Evolutionary conservation across 2,797 vertebrate genomes (phyloP).

Genomic region (Cirrhinus molitorella): DNA sequence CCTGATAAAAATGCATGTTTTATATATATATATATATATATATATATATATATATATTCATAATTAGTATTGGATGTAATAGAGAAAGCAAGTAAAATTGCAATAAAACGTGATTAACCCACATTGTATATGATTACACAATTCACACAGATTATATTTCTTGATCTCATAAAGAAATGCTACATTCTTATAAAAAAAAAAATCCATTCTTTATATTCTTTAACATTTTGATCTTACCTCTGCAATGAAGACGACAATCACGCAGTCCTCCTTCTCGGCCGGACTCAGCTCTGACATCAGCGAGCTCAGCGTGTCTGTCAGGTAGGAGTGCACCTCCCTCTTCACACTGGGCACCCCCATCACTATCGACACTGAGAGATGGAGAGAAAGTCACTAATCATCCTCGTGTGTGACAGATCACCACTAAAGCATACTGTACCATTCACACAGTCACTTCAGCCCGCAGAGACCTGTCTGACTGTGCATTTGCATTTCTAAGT

Average conservation of each 20-base stretch:
- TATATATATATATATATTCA: no score
- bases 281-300: conserved; percentile 93
- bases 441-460: neutral
- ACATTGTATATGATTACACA: neutral
- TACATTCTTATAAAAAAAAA: neutral
- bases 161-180: neutral
- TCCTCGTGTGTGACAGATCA: conserved; percentile 10
- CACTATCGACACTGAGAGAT: conserved; percentile 90
- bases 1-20: no score
- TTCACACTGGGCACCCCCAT: conserved; percentile 98
- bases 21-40: no score
- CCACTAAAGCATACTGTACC: conserved; percentile 40
- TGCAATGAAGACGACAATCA: conserved; percentile 96
- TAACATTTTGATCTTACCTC: conserved; percentile 81
- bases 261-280: conserved; percentile 92
- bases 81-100: neutral
- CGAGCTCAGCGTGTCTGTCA: conserved; percentile 94
- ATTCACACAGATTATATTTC: neutral
- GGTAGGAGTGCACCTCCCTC: conserved; percentile 95
- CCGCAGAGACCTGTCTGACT: neutral
- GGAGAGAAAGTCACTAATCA: conserved; percentile 13
- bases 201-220: neutral
- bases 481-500: conserved; percentile 26
- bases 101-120: neutral
- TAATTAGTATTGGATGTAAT: neutral